A percentile compares a stretch with the other conserved stretches of the same genome.
Conservation (phyloP, 64 coral and sea anemone species). For the Hydrozoanthus tunicans region DNA sequence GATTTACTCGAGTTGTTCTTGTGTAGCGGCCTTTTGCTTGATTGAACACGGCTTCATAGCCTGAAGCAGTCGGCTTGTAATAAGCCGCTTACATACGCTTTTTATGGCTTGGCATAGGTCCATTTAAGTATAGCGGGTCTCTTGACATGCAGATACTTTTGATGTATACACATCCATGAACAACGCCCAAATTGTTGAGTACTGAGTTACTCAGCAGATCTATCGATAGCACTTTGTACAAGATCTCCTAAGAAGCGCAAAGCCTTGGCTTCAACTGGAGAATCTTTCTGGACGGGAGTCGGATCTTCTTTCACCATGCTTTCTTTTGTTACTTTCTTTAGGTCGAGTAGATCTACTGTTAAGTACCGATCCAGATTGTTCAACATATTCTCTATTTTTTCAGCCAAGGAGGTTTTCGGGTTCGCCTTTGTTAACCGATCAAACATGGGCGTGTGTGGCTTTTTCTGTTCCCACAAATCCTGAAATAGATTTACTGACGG, state of each 20-base stretch:
- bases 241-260: conserved; percentile 39
- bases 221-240: conserved; percentile 44
- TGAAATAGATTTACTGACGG: conserved; percentile 30
- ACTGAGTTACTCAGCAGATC: not conserved
- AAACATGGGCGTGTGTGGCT: not conserved
- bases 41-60: too few relatives aligned
- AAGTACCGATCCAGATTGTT: conserved; percentile 20
- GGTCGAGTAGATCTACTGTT: not conserved
- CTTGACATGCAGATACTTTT: too few relatives aligned
- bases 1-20: too few relatives aligned
- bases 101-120: too few relatives aligned
- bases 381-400: conserved; percentile 15
- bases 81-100: too few relatives aligned
- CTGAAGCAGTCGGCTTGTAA: too few relatives aligned
- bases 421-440: not conserved
- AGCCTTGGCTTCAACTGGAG: conserved; percentile 14
- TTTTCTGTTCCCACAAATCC: not conserved
- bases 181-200: too few relatives aligned
- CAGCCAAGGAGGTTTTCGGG: not conserved
- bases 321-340: not conserved
- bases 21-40: too few relatives aligned
- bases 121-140: too few relatives aligned
- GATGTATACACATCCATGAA: too few relatives aligned
- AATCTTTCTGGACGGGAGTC: not conserved
- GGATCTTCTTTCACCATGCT: not conserved